Evolutionary conservation across 2,113 vertebrate species (phyloP).

Genomic region (Patagioenas fasciata): DNA sequence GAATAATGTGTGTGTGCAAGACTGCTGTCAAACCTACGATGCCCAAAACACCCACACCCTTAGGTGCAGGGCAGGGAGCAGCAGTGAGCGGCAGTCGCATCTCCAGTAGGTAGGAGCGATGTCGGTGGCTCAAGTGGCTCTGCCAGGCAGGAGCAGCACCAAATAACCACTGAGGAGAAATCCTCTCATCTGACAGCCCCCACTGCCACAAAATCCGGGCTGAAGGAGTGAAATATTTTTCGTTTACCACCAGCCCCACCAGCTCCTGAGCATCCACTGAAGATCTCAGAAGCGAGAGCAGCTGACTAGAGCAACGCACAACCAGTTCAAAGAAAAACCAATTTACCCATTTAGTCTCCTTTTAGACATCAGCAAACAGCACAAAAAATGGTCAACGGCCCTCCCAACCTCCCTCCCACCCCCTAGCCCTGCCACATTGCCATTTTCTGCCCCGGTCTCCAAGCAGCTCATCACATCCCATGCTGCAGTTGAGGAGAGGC

Average conservation of each 20-base stretch:
- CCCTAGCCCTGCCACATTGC: not conserved
- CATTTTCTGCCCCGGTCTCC: slow-evolving; percentile 25
- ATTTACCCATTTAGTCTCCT: not conserved
- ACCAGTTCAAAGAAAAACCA: not conserved
- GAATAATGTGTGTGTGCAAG: not conserved
- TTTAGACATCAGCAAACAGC: slow-evolving; percentile 1
- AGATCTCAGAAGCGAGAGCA: not conserved
- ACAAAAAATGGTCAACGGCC: not conserved
- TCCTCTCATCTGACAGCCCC: not conserved
- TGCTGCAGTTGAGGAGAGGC: not conserved
- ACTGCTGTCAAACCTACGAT: accelerated
- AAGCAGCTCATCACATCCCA: slow-evolving; percentile 15
- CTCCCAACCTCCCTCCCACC: not conserved
- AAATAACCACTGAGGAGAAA: not conserved
- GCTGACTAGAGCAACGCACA: not conserved
- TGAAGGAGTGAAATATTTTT: not conserved
- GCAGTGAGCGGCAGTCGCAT: accelerated
- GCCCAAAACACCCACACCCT: not conserved
- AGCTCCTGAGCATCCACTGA: not conserved
- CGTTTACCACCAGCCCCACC: not conserved
- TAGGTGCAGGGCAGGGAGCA: not conserved
- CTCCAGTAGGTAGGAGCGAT: not conserved
- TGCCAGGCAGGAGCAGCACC: not conserved
- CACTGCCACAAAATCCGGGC: not conserved
- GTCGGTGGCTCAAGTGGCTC: not conserved